These are phyloP conservation scores for Molanna angustata DNA, from an alignment of 2,888 invertebrate genomes.

Conservation along the genomic window DNA sequence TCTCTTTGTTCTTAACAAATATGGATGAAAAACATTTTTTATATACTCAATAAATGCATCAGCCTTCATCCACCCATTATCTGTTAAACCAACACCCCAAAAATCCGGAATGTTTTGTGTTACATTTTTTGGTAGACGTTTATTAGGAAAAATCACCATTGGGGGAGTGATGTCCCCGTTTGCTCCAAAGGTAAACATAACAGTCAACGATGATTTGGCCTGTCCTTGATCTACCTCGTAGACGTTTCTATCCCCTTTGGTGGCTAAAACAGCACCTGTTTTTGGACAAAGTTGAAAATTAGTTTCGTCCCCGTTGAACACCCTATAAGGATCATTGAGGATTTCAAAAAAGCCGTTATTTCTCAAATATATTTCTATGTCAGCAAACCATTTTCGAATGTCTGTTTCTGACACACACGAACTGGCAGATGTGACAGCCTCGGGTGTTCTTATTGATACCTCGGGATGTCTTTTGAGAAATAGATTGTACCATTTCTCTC, in stretches of 20 bases:
- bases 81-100: neutral
- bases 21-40: constrained; percentile 2
- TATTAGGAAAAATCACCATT: neutral
- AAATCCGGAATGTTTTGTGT: neutral
- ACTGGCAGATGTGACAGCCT: neutral
- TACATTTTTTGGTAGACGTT: neutral
- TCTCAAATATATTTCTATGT: constrained; percentile 1
- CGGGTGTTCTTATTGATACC: neutral
- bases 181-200: constrained; percentile 3
- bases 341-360: neutral
- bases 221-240: constrained; percentile 1
- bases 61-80: constrained; percentile 3
- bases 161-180: constrained; percentile 1
- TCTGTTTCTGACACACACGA: constrained; percentile 3
- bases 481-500: neutral
- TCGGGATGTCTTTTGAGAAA: constrained; percentile 1
- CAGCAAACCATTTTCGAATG: constrained; percentile 2
- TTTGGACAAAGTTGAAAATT: constrained; percentile 2
- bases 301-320: constrained; percentile 2
- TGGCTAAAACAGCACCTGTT: constrained; percentile 1
- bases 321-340: neutral
- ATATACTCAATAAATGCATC: constrained; percentile 1
- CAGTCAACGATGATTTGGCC: constrained; percentile 3
- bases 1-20: neutral
- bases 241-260: constrained; percentile 1